phyloP scores from a whole-genome alignment of 2,797 vertebrate genomes.

The Anguilla marmorata region DNA sequence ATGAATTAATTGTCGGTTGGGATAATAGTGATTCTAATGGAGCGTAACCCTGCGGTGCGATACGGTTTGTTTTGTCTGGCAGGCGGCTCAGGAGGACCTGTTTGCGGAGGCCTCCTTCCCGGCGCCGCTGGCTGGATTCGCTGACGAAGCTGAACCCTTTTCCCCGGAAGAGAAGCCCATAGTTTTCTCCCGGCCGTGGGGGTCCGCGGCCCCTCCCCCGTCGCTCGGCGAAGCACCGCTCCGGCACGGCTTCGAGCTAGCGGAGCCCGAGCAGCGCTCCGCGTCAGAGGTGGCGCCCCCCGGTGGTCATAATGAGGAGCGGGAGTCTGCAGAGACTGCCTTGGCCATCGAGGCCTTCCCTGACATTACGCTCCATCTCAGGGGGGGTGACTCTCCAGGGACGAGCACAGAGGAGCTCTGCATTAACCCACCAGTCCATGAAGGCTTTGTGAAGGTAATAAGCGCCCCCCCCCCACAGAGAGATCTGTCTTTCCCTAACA shows the following conservation, averaged over 20 bases:
- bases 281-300: conserved; percentile 47
- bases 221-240: conserved; percentile 58
- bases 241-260: conserved; percentile 39
- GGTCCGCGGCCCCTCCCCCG: conserved; percentile 51
- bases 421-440: neutral
- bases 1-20: conserved; percentile 51
- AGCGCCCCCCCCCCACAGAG: neutral
- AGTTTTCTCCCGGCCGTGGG: conserved; percentile 50
- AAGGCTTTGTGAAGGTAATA: conserved; percentile 38
- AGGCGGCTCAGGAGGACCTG: conserved; percentile 69
- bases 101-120: conserved; percentile 62
- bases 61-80: conserved; percentile 61
- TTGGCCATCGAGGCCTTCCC: conserved; percentile 29
- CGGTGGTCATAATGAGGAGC: conserved; percentile 34
- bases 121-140: conserved; percentile 37
- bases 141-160: conserved; percentile 54
- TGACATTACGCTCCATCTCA: conserved; percentile 5
- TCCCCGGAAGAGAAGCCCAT: conserved; percentile 53
- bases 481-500: neutral
- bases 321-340: conserved; percentile 54
- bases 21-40: conserved; percentile 53
- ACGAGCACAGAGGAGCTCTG: neutral
- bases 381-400: neutral
- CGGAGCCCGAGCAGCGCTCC: conserved; percentile 46
- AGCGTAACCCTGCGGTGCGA: conserved; percentile 48